These are phyloP conservation scores for Coreoperca whiteheadi DNA, from an alignment of 2,113 vertebrate species.

Conservation along the genomic window DNA sequence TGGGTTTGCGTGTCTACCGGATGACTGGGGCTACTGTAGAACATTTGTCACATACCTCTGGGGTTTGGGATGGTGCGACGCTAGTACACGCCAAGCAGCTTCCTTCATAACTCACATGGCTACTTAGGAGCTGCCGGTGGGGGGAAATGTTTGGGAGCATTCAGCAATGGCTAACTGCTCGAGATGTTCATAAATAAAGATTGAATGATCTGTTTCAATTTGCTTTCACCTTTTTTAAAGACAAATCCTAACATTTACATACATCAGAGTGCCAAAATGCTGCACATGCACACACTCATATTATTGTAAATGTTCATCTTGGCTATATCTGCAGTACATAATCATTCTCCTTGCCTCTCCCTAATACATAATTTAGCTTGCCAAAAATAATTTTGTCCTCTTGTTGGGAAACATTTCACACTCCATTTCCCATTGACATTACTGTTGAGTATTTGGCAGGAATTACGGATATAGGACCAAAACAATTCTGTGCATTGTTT, in stretches of 20 bases:
- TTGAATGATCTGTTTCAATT: background rate
- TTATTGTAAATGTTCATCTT: background rate
- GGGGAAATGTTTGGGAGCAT: constrained; percentile 11
- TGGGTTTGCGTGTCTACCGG: constrained; percentile 62
- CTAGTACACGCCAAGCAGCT: constrained; percentile 24
- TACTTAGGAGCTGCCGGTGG: constrained; percentile 33
- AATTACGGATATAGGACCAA: background rate
- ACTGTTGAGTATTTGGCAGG: constrained; percentile 24
- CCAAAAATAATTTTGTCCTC: constrained; percentile 27
- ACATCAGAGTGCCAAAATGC: constrained; percentile 4
- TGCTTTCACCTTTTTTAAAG: background rate
- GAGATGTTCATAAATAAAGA: background rate
- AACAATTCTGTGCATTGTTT: constrained; percentile 7
- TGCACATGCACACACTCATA: background rate
- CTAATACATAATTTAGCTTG: constrained; percentile 52
- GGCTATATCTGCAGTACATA: background rate
- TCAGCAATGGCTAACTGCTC: background rate
- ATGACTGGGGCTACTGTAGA: constrained; percentile 64
- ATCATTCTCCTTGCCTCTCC: background rate
- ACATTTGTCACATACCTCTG: constrained; percentile 71
- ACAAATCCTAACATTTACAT: background rate
- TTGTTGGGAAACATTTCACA: constrained; percentile 50
- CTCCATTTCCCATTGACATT: constrained; percentile 46
- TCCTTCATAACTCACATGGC: constrained; percentile 52
- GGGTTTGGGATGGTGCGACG: constrained; percentile 56